Percentiles rank a stretch among this genome's conserved stretches.
phyloP scores from a whole-genome alignment of 30 jellyfish, hydroid and myxozoan genomes.

The Aurelia sp. region DNA sequence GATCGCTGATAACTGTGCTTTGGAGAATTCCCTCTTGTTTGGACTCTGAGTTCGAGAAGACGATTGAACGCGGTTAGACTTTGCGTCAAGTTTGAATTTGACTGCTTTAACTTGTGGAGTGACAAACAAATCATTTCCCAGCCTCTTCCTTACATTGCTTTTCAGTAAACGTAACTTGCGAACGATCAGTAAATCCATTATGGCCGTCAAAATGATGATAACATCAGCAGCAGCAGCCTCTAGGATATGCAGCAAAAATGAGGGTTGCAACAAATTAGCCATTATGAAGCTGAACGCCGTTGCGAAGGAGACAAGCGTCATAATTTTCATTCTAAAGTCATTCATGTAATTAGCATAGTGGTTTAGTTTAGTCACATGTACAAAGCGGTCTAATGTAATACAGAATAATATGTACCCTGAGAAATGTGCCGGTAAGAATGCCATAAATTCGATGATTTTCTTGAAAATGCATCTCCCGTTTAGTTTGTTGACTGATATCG shows the following conservation, averaged over 20 bases:
- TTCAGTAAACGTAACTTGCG: too few relatives aligned
- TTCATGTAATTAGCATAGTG: conserved; percentile 8
- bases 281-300: conserved; percentile 11
- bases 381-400: conserved; percentile 27
- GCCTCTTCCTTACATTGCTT: too few relatives aligned
- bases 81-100: neutral
- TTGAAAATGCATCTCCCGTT: neutral
- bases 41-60: neutral
- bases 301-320: neutral
- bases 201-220: too few relatives aligned
- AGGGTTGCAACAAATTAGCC: neutral
- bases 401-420: conserved; percentile 33
- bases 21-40: neutral
- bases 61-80: neutral
- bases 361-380: conserved; percentile 6
- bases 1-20: conserved; percentile 10
- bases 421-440: neutral
- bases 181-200: too few relatives aligned
- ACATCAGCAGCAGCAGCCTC: neutral
- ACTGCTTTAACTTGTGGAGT: too few relatives aligned
- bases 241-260: neutral
- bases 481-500: neutral
- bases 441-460: conserved; percentile 8
- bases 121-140: too few relatives aligned
- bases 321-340: neutral